Evolutionary conservation across 2,888 invertebrate species (phyloP), one percentile per base, ranked within the genome.

Genomic region (Archips xylosteana): DNA sequence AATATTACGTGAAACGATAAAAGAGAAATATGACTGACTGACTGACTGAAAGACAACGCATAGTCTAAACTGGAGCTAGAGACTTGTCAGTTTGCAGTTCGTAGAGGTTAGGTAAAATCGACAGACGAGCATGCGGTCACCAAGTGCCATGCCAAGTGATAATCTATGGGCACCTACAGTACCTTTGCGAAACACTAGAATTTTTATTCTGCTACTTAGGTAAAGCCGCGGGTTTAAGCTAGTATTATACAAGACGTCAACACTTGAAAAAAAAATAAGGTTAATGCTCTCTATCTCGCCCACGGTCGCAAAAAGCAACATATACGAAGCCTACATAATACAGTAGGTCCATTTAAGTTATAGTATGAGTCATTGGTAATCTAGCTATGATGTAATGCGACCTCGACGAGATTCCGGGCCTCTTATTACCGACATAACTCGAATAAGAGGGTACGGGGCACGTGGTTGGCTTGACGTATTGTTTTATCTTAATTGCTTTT

Each of bases 351-450:
- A 67, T 67, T 66, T 67, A 67, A 67, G 66, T 67, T 67, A 57
- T 13, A 10, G 39, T n/a, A 67, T 67, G 66, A 67, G 23, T 67
- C 66, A 69, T 66, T 45, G 68, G 60, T 23, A 65, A 79, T 77
- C 71, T 78, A 76, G 80, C 81, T 77, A 74, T 86, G 86, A 86
- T 83, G 86, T 86, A 86, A 86, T 79, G n/a, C 70, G 84, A 68
- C 72, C 77, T 71, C 71, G 75, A 1, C 42, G 32, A 67, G 57
- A 45, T 51, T 65, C 66, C 74, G 78, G 79, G 78, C 76, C 74
- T 72, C 67, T 60, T 47, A 79, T 80, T 83, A 80, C 81, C 81
- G 83, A 76, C 74, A 78, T 36, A 51, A 49, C 36, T 3, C n/a
- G 15, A 36, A 62, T 60, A 64, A 64, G 45, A 34, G 49, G 47